Percentiles rank a stretch among this genome's conserved stretches.
phyloP scores from a whole-genome alignment of 2,888 invertebrate genomes.

The Callyntrura guangdongensis region DNA sequence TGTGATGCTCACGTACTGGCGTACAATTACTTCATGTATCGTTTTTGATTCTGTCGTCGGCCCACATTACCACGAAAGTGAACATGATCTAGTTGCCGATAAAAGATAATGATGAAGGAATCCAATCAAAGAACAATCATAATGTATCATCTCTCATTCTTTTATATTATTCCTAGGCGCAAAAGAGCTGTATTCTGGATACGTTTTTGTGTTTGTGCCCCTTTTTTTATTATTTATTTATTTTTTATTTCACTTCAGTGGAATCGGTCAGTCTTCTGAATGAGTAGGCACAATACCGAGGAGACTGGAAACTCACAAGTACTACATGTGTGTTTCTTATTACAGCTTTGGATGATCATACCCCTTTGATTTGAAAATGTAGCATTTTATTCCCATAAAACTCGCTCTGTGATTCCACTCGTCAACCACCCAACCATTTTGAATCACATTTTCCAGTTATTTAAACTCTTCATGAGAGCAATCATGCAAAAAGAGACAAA shows the following conservation, averaged over 20 bases:
- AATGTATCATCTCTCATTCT: slow-evolving; percentile 65
- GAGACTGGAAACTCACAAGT: not conserved
- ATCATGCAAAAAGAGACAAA: slow-evolving; percentile 60
- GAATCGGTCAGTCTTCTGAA: slow-evolving; percentile 51
- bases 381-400: not conserved
- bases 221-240: slow-evolving; percentile 36
- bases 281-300: slow-evolving; percentile 64
- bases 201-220: slow-evolving; percentile 30
- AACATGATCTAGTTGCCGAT: slow-evolving; percentile 73
- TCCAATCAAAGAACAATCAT: slow-evolving; percentile 79
- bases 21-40: not conserved
- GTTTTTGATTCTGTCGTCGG: slow-evolving; percentile 63
- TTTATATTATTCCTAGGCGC: slow-evolving; percentile 3
- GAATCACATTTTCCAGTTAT: slow-evolving; percentile 68
- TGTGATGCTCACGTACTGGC: not conserved
- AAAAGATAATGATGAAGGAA: slow-evolving; percentile 77
- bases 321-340: not conserved
- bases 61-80: slow-evolving; percentile 58
- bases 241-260: not conserved
- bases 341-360: not conserved
- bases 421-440: slow-evolving; percentile 3
- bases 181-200: not conserved
- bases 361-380: slow-evolving; percentile 45
- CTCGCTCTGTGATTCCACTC: not conserved
- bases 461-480: slow-evolving; percentile 57